Conservation (phyloP, 2,888 invertebrate species). For the Pollenia griseotomentosa region DNA sequence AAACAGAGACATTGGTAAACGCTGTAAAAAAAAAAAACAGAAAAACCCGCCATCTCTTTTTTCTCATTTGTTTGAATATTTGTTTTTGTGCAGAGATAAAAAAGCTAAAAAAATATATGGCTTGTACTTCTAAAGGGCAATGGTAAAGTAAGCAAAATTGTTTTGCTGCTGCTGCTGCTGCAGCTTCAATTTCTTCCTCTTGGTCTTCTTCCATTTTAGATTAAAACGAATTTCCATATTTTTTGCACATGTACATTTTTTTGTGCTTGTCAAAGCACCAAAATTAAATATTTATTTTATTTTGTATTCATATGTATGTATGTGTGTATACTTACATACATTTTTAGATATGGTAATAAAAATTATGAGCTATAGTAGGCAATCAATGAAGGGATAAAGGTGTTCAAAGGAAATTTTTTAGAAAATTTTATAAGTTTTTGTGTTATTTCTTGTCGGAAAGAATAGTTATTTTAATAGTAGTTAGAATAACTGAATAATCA, state of each 20-base stretch:
- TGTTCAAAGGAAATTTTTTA: too few species aligned
- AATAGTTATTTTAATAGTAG: too few species aligned
- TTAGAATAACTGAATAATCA: too few species aligned
- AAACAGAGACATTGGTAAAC: slow-evolving; percentile 33
- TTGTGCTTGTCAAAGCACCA: background rate
- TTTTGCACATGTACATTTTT: slow-evolving; percentile 5
- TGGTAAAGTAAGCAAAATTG: slow-evolving; percentile 52
- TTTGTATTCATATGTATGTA: background rate
- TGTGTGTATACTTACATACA: background rate
- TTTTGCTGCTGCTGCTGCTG: slow-evolving; percentile 28
- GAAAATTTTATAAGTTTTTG: too few species aligned
- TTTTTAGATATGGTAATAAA: background rate
- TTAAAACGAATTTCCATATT: slow-evolving; percentile 38
- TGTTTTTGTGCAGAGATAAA: slow-evolving; percentile 31
- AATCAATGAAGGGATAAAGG: background rate
- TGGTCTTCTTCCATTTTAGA: slow-evolving; percentile 29
- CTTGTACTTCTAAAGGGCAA: slow-evolving; percentile 49
- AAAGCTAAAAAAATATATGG: background rate
- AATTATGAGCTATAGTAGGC: slow-evolving; percentile 19
- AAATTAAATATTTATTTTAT: slow-evolving; percentile 24
- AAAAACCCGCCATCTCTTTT: slow-evolving; percentile 1
- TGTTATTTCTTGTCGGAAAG: too few species aligned
- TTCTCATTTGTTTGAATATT: slow-evolving; percentile 8
- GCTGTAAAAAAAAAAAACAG: background rate
- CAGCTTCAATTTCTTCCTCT: slow-evolving; percentile 27